These are phyloP conservation scores for Onthophagus sagittarius DNA, from an alignment of 2,888 invertebrate genomes.

Conservation along the genomic window DNA sequence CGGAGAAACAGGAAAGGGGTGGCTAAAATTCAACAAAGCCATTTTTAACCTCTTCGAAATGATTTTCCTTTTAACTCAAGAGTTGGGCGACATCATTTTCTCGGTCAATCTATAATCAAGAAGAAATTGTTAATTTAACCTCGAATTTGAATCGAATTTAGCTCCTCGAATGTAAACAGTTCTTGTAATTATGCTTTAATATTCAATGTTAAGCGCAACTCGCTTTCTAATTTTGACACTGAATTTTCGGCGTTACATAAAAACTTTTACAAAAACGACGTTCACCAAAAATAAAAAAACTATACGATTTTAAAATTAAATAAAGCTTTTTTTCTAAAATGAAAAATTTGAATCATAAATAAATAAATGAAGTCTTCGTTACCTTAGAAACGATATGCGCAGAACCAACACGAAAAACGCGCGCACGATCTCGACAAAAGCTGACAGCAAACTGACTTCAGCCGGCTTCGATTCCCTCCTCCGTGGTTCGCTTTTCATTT, in stretches of 20 bases:
- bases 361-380: not conserved
- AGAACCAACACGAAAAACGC: not conserved
- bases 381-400: not conserved
- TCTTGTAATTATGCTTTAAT: not conserved
- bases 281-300: not conserved
- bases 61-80: not conserved
- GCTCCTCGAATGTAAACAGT: not conserved
- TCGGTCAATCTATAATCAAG: not conserved
- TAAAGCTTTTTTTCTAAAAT: no score
- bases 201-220: not conserved
- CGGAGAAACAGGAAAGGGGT: constrained; percentile 37
- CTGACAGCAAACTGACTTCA: not conserved
- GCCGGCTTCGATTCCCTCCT: not conserved
- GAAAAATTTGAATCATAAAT: no score
- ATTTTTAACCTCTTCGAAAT: constrained; percentile 28
- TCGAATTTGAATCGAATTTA: not conserved
- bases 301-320: not conserved
- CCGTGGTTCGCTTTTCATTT: not conserved
- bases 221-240: not conserved
- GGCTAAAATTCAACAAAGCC: constrained; percentile 44
- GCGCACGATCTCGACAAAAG: not conserved
- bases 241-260: not conserved
- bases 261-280: not conserved
- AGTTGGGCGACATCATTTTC: not conserved
- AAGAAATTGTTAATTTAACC: not conserved